A percentile compares a stretch with the other conserved stretches of the same genome.
Conservation (phyloP, 2,797 vertebrate species). For the Poliocrania exsul region DNA sequence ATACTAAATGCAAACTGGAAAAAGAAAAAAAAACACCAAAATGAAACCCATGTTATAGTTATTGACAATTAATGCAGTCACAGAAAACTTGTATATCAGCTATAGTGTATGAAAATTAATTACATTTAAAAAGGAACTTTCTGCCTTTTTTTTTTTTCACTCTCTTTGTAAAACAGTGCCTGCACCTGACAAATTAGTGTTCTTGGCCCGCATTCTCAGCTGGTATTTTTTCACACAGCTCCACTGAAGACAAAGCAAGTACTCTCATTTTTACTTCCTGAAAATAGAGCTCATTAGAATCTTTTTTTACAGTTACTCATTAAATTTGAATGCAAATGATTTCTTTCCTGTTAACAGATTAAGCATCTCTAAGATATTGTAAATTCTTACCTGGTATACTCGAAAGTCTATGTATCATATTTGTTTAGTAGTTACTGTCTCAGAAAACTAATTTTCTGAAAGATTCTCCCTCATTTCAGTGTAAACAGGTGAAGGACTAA, state of each 20-base stretch:
- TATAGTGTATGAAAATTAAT: background rate
- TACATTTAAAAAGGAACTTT: background rate
- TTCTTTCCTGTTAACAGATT: background rate
- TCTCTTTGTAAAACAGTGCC: background rate
- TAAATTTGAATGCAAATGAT: background rate
- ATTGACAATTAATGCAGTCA: background rate
- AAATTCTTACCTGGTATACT: background rate
- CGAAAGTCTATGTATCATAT: background rate
- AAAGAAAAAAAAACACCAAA: background rate
- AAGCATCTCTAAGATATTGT: background rate
- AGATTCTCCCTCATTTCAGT: background rate
- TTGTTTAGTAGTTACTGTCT: background rate
- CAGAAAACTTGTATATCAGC: background rate
- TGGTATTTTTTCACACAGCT: background rate
- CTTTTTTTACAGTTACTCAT: background rate
- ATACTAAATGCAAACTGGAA: background rate
- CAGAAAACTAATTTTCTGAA: background rate
- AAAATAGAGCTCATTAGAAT: background rate
- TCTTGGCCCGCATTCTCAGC: background rate
- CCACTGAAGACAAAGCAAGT: background rate
- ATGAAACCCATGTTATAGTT: background rate
- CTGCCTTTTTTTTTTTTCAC: background rate
- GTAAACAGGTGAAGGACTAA: background rate
- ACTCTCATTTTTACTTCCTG: background rate
- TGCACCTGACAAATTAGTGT: background rate